These are phyloP conservation scores for Aphidoletes aphidimyza DNA, from an alignment of 2,888 invertebrate species.

Conservation along the genomic window DNA sequence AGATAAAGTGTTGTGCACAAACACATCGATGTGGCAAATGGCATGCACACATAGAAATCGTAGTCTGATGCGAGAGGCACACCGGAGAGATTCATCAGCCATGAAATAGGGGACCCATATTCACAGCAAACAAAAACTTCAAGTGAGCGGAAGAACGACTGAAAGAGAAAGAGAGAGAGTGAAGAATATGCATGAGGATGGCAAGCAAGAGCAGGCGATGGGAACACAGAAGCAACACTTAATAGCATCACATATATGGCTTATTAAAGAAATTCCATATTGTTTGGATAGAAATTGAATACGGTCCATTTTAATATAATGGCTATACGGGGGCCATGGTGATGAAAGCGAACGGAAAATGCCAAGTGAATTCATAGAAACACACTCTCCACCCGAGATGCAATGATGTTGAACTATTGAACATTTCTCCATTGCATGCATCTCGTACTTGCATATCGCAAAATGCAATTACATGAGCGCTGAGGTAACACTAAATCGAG, in stretches of 20 bases:
- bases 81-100: slow-evolving; percentile 1
- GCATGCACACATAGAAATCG: background rate
- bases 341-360: slow-evolving; percentile 22
- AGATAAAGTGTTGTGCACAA: background rate
- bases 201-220: too few species aligned
- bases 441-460: too few species aligned
- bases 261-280: slow-evolving; percentile 49
- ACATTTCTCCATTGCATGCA: background rate
- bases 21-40: too few species aligned
- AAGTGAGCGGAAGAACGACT: background rate
- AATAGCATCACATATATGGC: background rate
- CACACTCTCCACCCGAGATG: background rate
- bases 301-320: slow-evolving; percentile 13
- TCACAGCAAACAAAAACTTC: background rate
- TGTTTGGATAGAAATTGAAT: slow-evolving; percentile 47
- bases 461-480: slow-evolving; percentile 32
- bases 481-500: background rate
- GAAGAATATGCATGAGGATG: too few species aligned
- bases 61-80: background rate
- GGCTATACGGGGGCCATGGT: background rate
- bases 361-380: slow-evolving; percentile 3
- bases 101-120: background rate
- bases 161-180: too few species aligned
- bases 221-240: background rate
- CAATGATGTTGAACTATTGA: background rate